phyloP scores from a whole-genome alignment of 2,113 vertebrate genomes.

The Arenaria interpres region DNA sequence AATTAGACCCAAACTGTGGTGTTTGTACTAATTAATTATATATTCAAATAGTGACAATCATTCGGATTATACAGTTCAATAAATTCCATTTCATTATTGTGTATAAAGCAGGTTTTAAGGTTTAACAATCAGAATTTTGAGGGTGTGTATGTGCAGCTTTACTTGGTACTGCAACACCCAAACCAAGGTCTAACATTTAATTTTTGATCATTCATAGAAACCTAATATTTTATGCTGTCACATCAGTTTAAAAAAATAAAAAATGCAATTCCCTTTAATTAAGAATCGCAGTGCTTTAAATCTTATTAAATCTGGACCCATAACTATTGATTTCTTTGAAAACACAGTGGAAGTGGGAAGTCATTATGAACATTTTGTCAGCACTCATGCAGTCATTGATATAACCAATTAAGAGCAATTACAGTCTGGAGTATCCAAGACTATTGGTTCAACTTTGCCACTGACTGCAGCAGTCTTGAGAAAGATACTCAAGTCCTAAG shows the following conservation, averaged over 20 bases:
- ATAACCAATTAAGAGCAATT: background rate
- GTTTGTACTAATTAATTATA: background rate
- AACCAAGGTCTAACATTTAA: background rate
- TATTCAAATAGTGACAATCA: background rate
- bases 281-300: background rate
- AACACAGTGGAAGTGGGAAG: background rate
- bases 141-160: background rate
- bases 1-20: background rate
- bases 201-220: background rate
- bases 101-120: background rate
- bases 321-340: background rate
- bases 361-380: background rate
- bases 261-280: background rate
- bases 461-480: background rate
- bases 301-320: background rate
- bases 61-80: background rate
- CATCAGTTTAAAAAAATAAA: background rate
- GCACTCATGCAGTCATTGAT: background rate
- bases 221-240: background rate
- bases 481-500: background rate
- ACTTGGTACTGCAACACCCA: background rate
- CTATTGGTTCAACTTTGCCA: background rate
- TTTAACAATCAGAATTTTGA: background rate
- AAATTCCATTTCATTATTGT: background rate
- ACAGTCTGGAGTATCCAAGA: background rate